Conservation (phyloP, 2,113 vertebrate genomes). For the Crypturellus undulatus region DNA sequence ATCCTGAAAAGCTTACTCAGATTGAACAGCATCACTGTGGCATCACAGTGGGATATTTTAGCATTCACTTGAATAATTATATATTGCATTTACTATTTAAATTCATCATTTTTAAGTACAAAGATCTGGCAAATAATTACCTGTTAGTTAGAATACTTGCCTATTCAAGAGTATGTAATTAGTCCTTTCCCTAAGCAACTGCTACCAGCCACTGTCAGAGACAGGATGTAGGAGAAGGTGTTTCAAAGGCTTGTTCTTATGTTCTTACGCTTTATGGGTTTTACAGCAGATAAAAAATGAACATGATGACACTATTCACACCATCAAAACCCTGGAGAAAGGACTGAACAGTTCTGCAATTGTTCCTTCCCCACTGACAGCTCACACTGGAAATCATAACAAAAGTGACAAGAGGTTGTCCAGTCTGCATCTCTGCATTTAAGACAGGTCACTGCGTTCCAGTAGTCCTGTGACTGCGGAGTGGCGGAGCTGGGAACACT, state of each 20-base stretch:
- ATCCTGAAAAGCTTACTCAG: not conserved
- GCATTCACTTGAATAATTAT: not conserved
- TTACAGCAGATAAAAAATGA: not conserved
- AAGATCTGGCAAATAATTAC: conserved; percentile 3
- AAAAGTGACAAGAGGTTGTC: not conserved
- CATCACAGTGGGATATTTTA: not conserved
- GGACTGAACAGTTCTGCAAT: not conserved
- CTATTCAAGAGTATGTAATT: not conserved
- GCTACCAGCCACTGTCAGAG: conserved; percentile 15
- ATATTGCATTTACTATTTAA: not conserved
- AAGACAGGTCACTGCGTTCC: not conserved
- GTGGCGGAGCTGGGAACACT: not conserved
- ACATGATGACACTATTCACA: not conserved
- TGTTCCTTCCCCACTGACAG: not conserved
- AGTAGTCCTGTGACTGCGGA: not conserved
- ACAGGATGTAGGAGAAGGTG: not conserved
- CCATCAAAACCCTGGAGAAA: not conserved
- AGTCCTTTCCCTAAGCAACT: conserved; percentile 16
- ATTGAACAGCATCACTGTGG: not conserved
- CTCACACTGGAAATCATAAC: not conserved
- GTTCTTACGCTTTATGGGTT: not conserved
- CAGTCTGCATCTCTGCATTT: not conserved
- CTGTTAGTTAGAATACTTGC: not conserved
- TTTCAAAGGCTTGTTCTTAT: conserved; percentile 26
- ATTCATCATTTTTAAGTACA: not conserved